Evolutionary conservation across 2,113 vertebrate genomes (phyloP), one percentile per base, ranked within the genome.

Genomic region (Opisthocomus hoazin): DNA sequence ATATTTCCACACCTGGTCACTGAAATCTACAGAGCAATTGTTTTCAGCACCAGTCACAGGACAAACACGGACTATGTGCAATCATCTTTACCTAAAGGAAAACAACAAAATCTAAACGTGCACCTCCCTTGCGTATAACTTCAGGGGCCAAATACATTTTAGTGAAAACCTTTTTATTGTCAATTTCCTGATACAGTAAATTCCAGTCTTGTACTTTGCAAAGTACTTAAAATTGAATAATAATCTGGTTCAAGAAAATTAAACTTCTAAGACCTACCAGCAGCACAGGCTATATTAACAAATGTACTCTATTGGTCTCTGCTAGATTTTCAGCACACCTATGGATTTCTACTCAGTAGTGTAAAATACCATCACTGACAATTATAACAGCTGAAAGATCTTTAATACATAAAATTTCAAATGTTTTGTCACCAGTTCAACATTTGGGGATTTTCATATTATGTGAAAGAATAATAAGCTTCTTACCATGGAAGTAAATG

Each of bases 151-250:
- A 90, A 94, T 46, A 65, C 9, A 83, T 37, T 90, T 87, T 12
- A 48, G 34, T 22, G 37, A 94, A 93, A 91, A 79, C 5, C 20
- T 27, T 93, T 87, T 93, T 79, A 93, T 45, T 93, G 73, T 21
- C 86, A 53, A 19, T 87, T 97, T 96, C 69, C 58, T 86, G 88
- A 64, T 18, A 73, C 0, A 87, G 65, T 83, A 84, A 96, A 97
- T 83, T 79, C 53, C 61, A 74, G 34, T 81, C 70, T 64, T 65
- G 22, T 60, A 37, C 60, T 83, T 75, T 65, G 87, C 20, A 69
- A 65, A 15, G 46, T 12, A 75, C 45, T 93, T 92, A 76, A 12
- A 80, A n/a, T 4, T 58, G 54, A 94, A 15, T 48, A 70, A 0
- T 0, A 79, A 82, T 34, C 82, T 74, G 32, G 29, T 83, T 90